phyloP scores from a whole-genome alignment of 2,888 invertebrate species.

The Melieria omissa region DNA sequence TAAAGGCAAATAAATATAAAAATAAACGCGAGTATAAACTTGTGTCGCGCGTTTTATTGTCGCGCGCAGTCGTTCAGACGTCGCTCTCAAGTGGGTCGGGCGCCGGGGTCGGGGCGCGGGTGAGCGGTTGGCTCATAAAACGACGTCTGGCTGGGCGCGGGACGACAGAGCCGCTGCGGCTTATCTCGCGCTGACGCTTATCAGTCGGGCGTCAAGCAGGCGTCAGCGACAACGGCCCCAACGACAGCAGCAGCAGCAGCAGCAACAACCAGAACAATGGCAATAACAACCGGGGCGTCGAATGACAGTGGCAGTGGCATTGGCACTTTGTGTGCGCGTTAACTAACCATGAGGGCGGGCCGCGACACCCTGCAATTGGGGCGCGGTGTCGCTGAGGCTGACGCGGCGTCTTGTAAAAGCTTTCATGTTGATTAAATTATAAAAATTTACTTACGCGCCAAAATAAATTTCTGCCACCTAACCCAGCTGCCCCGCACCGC shows the following conservation, averaged over 20 bases:
- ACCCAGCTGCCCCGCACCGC: background rate
- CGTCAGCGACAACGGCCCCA: no score
- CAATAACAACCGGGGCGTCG: conserved; percentile 9
- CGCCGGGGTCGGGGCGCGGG: no score
- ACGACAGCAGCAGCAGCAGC: background rate
- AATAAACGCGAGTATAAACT: conserved; percentile 34
- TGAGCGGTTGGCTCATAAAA: no score
- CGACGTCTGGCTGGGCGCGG: no score
- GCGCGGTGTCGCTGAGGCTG: conserved; percentile 12
- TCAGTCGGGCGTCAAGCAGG: no score
- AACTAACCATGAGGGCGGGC: no score
- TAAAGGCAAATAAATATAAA: conserved; percentile 12
- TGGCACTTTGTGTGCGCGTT: no score
- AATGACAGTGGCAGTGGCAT: background rate
- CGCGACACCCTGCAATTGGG: no score
- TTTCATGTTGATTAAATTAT: conserved; percentile 59
- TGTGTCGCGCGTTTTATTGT: conserved; percentile 50
- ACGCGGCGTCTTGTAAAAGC: conserved; percentile 24
- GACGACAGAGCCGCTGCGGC: no score
- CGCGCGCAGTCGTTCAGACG: conserved; percentile 35
- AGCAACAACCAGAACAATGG: background rate
- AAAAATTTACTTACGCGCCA: conserved; percentile 41
- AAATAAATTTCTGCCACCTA: background rate
- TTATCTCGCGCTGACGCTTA: no score
- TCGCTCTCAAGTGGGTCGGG: background rate